phyloP scores from a whole-genome alignment of 2,113 vertebrate genomes.

The Lophotis ruficrista region DNA sequence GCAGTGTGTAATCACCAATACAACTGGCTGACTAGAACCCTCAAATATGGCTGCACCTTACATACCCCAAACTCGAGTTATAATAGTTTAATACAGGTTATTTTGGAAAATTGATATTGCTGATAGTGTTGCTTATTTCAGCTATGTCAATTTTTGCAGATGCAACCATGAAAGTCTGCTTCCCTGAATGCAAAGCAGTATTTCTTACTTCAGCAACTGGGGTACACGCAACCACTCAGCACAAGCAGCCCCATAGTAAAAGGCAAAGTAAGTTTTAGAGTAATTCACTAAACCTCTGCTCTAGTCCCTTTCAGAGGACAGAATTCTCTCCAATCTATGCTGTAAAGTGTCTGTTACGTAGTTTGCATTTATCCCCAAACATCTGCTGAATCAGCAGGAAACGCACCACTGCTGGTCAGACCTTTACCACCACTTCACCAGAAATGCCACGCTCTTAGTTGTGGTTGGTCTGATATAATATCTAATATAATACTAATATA shows the following conservation, averaged over 20 bases:
- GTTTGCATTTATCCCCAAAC: background rate
- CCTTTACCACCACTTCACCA: background rate
- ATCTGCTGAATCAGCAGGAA: background rate
- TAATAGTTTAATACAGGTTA: background rate
- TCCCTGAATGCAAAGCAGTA: background rate
- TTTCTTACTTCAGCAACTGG: background rate
- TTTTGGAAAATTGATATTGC: background rate
- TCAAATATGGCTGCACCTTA: background rate
- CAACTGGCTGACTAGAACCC: background rate
- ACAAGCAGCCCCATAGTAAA: background rate
- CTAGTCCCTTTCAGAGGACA: background rate
- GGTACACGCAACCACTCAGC: background rate
- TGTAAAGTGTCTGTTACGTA: background rate
- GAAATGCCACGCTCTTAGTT: background rate
- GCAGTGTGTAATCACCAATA: background rate
- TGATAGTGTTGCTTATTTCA: background rate
- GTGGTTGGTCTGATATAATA: background rate
- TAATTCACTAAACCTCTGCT: background rate
- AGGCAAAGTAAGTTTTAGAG: background rate
- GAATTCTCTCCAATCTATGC: background rate
- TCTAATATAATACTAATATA: too few relatives aligned
- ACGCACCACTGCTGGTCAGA: background rate
- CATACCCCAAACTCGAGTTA: background rate
- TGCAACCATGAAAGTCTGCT: background rate
- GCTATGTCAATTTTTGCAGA: background rate